Evolutionary conservation across 2,797 vertebrate genomes (phyloP).

Genomic region (Sciurus vulgaris): DNA sequence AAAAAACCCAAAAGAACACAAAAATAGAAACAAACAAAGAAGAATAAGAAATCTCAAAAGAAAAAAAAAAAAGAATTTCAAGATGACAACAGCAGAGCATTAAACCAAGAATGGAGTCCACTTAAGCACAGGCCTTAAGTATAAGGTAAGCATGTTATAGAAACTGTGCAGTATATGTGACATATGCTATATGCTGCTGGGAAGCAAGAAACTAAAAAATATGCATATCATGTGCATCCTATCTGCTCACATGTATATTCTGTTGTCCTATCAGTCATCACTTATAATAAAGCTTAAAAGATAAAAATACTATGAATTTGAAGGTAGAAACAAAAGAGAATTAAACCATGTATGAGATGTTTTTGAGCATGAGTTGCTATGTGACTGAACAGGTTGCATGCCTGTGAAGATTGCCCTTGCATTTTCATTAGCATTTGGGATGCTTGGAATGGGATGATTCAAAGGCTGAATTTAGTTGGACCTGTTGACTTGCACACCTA

Average conservation of each 20-base stretch:
- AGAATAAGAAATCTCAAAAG: too few species aligned
- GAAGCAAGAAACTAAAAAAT: neutral
- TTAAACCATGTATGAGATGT: neutral
- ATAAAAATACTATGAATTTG: conserved; percentile 25
- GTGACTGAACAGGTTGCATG: neutral
- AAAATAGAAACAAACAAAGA: too few species aligned
- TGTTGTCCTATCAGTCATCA: neutral
- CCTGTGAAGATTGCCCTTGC: neutral
- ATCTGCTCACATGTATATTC: neutral
- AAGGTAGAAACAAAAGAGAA: neutral
- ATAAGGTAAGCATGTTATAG: neutral
- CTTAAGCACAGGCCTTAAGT: neutral
- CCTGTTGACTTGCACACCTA: neutral
- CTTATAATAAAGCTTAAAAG: conserved; percentile 20
- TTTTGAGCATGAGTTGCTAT: neutral
- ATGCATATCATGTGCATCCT: neutral
- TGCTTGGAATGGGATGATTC: neutral
- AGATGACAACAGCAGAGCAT: neutral
- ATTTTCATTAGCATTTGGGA: conserved; percentile 11
- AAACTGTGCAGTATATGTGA: neutral
- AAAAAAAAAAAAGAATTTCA: neutral
- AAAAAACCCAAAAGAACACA: too few species aligned
- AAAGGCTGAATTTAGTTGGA: neutral
- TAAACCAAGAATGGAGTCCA: neutral
- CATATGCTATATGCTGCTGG: neutral